Evolutionary conservation across 2,797 vertebrate species (phyloP).

Genomic region (Halcyon chelicuti): DNA sequence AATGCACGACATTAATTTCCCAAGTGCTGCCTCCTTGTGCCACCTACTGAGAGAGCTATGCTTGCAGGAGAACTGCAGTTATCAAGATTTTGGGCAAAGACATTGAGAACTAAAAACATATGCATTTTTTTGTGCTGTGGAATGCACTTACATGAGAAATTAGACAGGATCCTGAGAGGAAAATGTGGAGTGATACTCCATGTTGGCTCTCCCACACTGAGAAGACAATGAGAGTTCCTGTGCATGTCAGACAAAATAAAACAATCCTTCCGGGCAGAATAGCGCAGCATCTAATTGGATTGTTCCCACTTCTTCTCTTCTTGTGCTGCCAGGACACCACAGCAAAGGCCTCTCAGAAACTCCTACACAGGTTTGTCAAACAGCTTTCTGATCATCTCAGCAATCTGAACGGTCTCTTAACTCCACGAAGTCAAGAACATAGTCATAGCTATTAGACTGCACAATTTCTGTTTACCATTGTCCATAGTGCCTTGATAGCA

Average conservation of each 20-base stretch:
- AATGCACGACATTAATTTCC: neutral
- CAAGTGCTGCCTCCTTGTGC: neutral
- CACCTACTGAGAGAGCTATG: neutral
- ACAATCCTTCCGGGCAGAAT: neutral
- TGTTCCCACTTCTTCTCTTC: neutral
- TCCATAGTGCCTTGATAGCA: neutral
- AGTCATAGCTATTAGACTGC: neutral
- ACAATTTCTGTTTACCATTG: neutral
- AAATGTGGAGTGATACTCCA: neutral
- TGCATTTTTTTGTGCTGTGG: neutral
- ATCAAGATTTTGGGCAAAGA: neutral
- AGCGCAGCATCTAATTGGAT: neutral
- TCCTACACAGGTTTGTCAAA: neutral
- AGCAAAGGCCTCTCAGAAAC: neutral
- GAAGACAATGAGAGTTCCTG: neutral
- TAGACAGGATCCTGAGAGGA: neutral
- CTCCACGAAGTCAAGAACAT: neutral
- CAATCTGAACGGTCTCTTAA: neutral
- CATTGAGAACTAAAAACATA: rapidly evolving
- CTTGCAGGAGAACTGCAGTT: neutral
- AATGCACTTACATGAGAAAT: neutral
- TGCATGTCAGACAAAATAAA: neutral
- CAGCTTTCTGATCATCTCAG: neutral
- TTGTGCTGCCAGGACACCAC: neutral
- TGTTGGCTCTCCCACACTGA: neutral